These are phyloP conservation scores for Paedocypris sp. DNA, from an alignment of 2,113 vertebrate genomes.

Conservation along the genomic window DNA sequence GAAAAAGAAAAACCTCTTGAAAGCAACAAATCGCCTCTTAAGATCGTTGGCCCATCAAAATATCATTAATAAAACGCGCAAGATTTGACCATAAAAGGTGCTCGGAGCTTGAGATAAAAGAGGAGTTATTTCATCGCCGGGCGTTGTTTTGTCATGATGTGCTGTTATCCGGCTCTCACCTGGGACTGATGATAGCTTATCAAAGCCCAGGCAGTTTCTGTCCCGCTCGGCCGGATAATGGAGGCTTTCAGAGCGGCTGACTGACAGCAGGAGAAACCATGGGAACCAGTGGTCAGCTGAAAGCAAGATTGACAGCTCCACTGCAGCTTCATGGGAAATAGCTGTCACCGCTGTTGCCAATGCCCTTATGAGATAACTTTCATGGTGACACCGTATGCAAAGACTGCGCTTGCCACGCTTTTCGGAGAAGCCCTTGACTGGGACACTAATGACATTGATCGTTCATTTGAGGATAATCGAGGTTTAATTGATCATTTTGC, in stretches of 20 bases:
- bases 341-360: slow-evolving; percentile 93
- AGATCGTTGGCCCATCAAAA: slow-evolving; percentile 7
- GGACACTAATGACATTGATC: slow-evolving; percentile 42
- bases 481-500: slow-evolving; percentile 52
- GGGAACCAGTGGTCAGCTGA: slow-evolving; percentile 87
- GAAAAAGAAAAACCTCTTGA: neutral
- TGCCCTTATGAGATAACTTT: slow-evolving; percentile 93
- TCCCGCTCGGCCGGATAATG: slow-evolving; percentile 76
- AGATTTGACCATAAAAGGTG: slow-evolving; percentile 6
- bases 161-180: slow-evolving; percentile 86
- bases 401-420: slow-evolving; percentile 55
- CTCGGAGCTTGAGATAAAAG: slow-evolving; percentile 66
- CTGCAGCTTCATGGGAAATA: slow-evolving; percentile 95
- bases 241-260: slow-evolving; percentile 80
- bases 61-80: slow-evolving; percentile 1
- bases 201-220: slow-evolving; percentile 95
- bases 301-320: slow-evolving; percentile 94
- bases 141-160: slow-evolving; percentile 79
- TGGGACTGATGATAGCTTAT: slow-evolving; percentile 99
- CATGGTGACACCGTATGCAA: slow-evolving; percentile 83
- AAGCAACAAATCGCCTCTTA: neutral
- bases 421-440: slow-evolving; percentile 8
- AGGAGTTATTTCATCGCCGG: slow-evolving; percentile 64
- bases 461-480: slow-evolving; percentile 54
- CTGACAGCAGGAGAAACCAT: slow-evolving; percentile 72